Conservation (phyloP, 2,888 invertebrate species). For the Micoletzkya japonica region DNA sequence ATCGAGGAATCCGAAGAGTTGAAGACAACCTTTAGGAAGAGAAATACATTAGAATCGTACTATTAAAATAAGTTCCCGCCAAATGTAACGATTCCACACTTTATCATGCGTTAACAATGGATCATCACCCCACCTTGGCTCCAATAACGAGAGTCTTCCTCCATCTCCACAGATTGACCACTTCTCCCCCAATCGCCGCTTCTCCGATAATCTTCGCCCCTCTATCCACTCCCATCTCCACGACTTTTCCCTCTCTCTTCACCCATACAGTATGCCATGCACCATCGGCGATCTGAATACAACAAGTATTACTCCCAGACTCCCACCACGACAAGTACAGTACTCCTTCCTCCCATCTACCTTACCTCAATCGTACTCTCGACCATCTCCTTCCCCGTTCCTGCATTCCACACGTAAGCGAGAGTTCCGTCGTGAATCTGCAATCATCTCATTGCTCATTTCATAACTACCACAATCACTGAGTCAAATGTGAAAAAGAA, state of each 20-base stretch:
- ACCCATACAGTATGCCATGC: constrained; percentile 28
- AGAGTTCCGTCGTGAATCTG: constrained; percentile 80
- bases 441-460: neutral
- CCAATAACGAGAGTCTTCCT: constrained; percentile 43
- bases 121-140: constrained; percentile 32
- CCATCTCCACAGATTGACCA: constrained; percentile 78
- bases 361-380: constrained; percentile 30
- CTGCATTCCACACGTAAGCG: constrained; percentile 88
- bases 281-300: constrained; percentile 25
- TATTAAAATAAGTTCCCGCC: neutral
- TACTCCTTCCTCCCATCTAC: constrained; percentile 6
- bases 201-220: constrained; percentile 67
- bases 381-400: constrained; percentile 82
- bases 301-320: neutral
- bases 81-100: neutral
- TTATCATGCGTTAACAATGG: constrained; percentile 23
- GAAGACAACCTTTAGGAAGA: constrained; percentile 68
- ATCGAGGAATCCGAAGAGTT: constrained; percentile 63
- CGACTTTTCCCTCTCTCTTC: constrained; percentile 7
- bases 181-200: constrained; percentile 67
- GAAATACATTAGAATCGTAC: neutral
- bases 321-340: constrained; percentile 6
- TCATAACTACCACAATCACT: neutral
- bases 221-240: constrained; percentile 27
- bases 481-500: constrained; percentile 64